A percentile compares a stretch with the other conserved stretches of the same genome.
Conservation (phyloP, 2,797 vertebrate species). For the Thaleichthys pacificus region DNA sequence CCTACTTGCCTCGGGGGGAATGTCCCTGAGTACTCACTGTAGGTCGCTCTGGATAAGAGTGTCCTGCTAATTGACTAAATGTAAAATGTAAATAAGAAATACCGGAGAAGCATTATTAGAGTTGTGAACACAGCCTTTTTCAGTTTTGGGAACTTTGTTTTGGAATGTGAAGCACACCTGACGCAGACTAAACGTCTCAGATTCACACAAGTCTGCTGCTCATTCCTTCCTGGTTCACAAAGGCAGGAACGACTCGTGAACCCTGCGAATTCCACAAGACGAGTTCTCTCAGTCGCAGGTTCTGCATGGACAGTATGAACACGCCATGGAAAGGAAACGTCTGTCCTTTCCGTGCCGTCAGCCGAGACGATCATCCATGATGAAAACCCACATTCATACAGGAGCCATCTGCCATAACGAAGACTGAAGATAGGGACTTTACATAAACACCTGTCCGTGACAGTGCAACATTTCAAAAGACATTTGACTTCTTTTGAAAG, state of each 20-base stretch:
- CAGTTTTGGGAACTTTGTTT: constrained; percentile 1
- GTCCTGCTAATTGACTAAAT: too few species aligned
- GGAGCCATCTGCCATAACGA: too few species aligned
- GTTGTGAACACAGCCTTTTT: background rate
- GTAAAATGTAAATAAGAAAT: too few species aligned
- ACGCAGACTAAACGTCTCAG: constrained; percentile 15
- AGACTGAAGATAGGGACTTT: background rate
- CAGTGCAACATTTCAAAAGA: constrained; percentile 57
- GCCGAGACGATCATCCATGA: too few species aligned
- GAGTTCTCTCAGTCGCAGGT: constrained; percentile 33
- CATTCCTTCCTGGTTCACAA: constrained; percentile 54
- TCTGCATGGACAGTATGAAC: constrained; percentile 8
- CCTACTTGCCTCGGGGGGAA: too few species aligned
- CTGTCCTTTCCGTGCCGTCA: constrained; percentile 37
- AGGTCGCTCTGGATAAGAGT: too few species aligned
- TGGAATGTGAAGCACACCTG: constrained; percentile 22
- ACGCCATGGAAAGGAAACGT: constrained; percentile 33
- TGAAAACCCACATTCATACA: too few species aligned
- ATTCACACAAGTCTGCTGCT: constrained; percentile 40
- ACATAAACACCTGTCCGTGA: constrained; percentile 63
- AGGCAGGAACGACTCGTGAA: constrained; percentile 29
- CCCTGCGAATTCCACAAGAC: constrained; percentile 37
- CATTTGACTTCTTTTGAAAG: constrained; percentile 55
- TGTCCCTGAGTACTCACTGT: too few species aligned
- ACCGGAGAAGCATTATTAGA: background rate